Conservation (phyloP, 2,113 vertebrate species). For the Centropus bengalensis region DNA sequence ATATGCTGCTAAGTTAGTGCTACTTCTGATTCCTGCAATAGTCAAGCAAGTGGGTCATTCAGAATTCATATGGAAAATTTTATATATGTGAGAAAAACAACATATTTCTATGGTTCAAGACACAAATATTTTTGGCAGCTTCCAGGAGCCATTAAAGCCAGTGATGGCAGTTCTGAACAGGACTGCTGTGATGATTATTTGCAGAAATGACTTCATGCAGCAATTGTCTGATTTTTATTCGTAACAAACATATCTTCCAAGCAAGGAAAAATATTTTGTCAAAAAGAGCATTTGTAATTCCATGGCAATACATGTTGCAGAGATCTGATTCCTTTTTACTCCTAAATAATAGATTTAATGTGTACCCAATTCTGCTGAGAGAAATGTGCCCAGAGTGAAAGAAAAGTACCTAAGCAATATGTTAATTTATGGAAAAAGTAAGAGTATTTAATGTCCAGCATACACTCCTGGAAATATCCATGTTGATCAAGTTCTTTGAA, state of each 20-base stretch:
- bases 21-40: neutral
- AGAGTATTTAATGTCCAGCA: neutral
- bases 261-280: neutral
- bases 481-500: neutral
- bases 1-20: neutral
- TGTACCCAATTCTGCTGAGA: neutral
- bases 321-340: neutral
- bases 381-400: neutral
- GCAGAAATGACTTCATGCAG: neutral
- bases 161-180: neutral
- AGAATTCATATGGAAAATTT: neutral
- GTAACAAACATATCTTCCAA: neutral
- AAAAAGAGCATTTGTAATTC: neutral
- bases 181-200: neutral
- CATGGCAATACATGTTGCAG: neutral
- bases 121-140: neutral
- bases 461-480: neutral
- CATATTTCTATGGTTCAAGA: neutral
- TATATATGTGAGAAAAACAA: rapidly evolving
- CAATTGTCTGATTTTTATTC: neutral
- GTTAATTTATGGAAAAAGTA: neutral
- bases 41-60: neutral
- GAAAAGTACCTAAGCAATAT: neutral
- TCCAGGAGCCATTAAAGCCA: neutral
- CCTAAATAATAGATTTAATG: neutral